Evolutionary conservation across 1,140 invertebrate species (phyloP).

Genomic region (Meloidogyne chitwoodi): DNA sequence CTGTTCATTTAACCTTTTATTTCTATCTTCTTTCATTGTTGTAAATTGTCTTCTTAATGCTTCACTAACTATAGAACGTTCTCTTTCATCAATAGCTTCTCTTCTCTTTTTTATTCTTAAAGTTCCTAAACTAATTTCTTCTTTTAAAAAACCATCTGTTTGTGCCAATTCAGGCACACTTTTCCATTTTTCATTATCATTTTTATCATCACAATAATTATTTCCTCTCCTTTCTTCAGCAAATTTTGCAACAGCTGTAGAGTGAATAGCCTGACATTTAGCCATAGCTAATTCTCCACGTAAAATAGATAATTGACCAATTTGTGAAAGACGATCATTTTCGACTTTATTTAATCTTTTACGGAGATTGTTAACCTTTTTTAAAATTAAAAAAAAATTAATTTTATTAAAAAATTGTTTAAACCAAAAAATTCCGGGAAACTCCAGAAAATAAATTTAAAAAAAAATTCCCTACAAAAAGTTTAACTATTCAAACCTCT

Average conservation of each 20-base stretch:
- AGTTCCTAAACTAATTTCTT: background rate
- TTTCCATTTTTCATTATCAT: constrained; percentile 8
- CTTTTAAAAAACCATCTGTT: background rate
- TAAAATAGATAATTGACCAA: constrained; percentile 45
- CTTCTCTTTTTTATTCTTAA: background rate
- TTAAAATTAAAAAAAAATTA: background rate
- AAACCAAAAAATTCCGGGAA: too few species aligned
- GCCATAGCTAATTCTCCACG: constrained; percentile 53
- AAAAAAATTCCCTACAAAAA: too few species aligned
- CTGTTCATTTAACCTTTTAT: background rate
- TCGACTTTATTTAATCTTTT: constrained; percentile 37
- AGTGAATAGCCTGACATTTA: constrained; percentile 18
- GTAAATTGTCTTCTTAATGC: constrained; percentile 14
- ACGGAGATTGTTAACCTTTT: constrained; percentile 46
- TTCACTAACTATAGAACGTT: constrained; percentile 1
- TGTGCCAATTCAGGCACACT: constrained; percentile 18
- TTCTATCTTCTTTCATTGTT: background rate
- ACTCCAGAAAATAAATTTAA: too few species aligned
- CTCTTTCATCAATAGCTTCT: background rate
- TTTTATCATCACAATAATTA: too few species aligned
- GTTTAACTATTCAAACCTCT: too few species aligned
- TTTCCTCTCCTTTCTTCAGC: background rate
- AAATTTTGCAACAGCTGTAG: constrained; percentile 4
- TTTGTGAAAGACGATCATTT: constrained; percentile 38
- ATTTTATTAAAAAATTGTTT: too few species aligned